phyloP scores from a whole-genome alignment of 2,797 vertebrate species.

The Pteronotus mesoamericanus region DNA sequence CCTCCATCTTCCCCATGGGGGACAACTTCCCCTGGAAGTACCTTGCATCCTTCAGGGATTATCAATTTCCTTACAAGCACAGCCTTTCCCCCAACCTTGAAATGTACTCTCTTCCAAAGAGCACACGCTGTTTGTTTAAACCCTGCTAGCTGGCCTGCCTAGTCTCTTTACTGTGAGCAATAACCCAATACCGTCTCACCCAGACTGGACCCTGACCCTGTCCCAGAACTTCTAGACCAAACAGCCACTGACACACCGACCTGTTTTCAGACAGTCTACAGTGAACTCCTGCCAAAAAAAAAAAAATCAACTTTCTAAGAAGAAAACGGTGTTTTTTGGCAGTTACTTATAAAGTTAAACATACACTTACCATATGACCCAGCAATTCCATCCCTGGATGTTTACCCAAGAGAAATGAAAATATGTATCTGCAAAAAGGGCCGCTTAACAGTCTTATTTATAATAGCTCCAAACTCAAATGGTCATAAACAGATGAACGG shows the following conservation, averaged over 20 bases:
- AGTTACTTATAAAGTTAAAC: constrained; percentile 38
- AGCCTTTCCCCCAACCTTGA: background rate
- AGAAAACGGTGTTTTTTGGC: background rate
- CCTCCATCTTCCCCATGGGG: background rate
- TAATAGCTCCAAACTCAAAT: background rate
- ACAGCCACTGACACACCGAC: background rate
- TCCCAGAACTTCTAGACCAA: background rate
- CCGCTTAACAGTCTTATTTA: background rate
- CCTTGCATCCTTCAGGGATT: background rate
- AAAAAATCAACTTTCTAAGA: background rate
- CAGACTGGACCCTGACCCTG: background rate
- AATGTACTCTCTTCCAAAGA: background rate
- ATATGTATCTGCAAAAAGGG: background rate
- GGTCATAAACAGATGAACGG: background rate
- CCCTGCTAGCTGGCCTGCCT: background rate
- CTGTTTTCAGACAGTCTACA: background rate
- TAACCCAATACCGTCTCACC: background rate
- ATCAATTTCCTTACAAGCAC: background rate
- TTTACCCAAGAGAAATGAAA: constrained; percentile 30
- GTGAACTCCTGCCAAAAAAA: background rate
- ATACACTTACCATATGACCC: background rate
- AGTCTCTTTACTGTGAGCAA: background rate
- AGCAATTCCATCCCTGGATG: background rate
- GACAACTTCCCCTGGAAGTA: background rate
- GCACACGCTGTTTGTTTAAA: background rate